phyloP scores from a whole-genome alignment of 2,797 vertebrate species.

The Enteromius anoplus region DNA sequence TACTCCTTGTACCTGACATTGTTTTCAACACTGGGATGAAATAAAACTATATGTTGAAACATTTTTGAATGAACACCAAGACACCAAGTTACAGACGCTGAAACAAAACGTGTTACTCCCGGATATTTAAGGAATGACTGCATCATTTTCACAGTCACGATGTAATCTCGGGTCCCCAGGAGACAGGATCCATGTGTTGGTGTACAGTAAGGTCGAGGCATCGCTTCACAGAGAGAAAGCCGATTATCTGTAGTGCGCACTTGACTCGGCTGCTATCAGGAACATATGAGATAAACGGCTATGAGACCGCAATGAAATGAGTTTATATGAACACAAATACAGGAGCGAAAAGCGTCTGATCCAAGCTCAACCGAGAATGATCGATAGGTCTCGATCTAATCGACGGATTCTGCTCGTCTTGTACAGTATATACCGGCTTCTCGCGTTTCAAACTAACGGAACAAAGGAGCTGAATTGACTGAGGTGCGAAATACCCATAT shows the following conservation, averaged over 20 bases:
- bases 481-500: background rate
- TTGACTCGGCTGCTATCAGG: constrained; percentile 8
- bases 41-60: background rate
- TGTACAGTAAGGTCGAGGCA: constrained; percentile 7
- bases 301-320: background rate
- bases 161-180: background rate
- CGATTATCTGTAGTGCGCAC: constrained; percentile 37
- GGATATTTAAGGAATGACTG: background rate
- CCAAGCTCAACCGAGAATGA: background rate
- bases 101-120: background rate
- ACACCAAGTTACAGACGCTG: background rate
- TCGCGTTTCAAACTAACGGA: background rate
- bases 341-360: background rate
- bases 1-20: background rate
- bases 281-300: background rate
- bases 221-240: constrained; percentile 21
- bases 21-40: background rate
- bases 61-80: background rate
- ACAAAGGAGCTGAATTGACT: constrained; percentile 10
- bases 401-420: background rate
- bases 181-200: background rate
- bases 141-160: background rate
- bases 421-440: background rate
- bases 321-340: background rate
- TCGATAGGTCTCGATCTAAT: background rate